phyloP scores from a whole-genome alignment of 1,140 invertebrate genomes.

The Drosophila pallidifrons region DNA sequence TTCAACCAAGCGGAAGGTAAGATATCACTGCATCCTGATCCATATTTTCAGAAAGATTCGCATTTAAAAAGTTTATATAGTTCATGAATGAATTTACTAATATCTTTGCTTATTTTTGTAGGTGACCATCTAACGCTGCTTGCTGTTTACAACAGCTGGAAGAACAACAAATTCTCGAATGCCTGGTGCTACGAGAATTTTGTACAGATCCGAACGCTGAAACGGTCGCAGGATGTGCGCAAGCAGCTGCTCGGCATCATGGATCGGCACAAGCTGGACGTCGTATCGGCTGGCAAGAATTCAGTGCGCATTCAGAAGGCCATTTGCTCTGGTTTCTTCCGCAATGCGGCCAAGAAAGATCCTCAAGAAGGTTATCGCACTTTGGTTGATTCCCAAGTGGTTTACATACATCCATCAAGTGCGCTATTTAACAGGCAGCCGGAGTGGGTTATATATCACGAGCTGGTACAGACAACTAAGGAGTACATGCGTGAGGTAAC shows the following conservation, averaged over 20 bases:
- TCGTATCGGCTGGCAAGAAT: conserved; percentile 98
- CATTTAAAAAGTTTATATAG: too few relatives aligned
- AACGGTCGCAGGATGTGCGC: conserved; percentile 98
- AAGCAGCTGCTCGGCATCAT: conserved; percentile 99
- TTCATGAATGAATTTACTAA: not conserved
- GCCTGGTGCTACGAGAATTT: conserved; percentile 99
- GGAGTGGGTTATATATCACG: conserved; percentile 99
- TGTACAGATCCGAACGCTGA: conserved; percentile 98
- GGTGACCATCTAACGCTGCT: conserved; percentile 98
- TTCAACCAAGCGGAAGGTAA: conserved; percentile 98
- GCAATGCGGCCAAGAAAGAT: conserved; percentile 99
- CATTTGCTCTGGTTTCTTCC: conserved; percentile 99
- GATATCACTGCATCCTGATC: conserved; percentile 2
- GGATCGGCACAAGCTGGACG: conserved; percentile 99
- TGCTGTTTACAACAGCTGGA: conserved; percentile 99
- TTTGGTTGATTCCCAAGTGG: conserved; percentile 98
- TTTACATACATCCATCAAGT: conserved; percentile 99
- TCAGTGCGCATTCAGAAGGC: conserved; percentile 98
- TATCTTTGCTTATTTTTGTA: conserved; percentile 4
- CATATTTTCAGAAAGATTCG: not conserved
- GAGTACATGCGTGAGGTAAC: conserved; percentile 99
- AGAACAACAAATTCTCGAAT: conserved; percentile 99
- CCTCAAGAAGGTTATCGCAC: conserved; percentile 99
- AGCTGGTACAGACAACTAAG: conserved; percentile 99
- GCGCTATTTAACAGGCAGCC: conserved; percentile 99